Evolutionary conservation across 2,797 vertebrate species (phyloP).

Genomic region (Aphelocoma californica): DNA sequence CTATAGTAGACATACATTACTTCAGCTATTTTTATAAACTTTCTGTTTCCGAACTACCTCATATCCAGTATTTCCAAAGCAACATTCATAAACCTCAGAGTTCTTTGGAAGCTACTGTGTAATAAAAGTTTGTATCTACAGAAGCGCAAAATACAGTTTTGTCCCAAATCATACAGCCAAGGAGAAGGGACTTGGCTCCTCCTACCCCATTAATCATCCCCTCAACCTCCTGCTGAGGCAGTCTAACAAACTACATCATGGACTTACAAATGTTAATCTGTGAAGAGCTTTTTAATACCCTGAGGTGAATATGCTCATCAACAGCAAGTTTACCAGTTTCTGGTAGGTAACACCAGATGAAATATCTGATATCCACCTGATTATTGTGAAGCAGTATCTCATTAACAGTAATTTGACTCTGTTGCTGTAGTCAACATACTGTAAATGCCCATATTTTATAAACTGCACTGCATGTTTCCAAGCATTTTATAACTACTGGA

Average conservation of each 20-base stretch:
- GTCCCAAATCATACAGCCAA: background rate
- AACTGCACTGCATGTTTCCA: background rate
- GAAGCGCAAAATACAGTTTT: background rate
- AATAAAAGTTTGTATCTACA: background rate
- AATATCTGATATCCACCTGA: background rate
- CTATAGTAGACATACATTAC: background rate
- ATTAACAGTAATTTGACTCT: background rate
- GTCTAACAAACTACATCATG: background rate
- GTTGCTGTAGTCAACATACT: background rate
- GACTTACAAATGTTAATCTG: background rate
- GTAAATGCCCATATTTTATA: background rate
- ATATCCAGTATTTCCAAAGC: background rate
- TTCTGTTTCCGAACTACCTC: background rate
- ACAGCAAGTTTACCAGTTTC: background rate
- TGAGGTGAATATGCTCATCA: background rate
- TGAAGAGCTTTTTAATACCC: background rate
- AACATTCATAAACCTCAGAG: background rate
- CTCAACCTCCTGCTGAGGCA: background rate
- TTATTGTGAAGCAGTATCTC: background rate
- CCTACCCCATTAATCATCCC: background rate
- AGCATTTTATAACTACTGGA: background rate
- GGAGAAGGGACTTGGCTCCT: background rate
- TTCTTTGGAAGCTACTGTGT: background rate
- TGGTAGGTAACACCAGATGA: background rate
- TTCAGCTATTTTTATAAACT: background rate